Base-by-base conservation (phyloP, 2,888 invertebrate genomes). In the Athalia rosae region DNA sequence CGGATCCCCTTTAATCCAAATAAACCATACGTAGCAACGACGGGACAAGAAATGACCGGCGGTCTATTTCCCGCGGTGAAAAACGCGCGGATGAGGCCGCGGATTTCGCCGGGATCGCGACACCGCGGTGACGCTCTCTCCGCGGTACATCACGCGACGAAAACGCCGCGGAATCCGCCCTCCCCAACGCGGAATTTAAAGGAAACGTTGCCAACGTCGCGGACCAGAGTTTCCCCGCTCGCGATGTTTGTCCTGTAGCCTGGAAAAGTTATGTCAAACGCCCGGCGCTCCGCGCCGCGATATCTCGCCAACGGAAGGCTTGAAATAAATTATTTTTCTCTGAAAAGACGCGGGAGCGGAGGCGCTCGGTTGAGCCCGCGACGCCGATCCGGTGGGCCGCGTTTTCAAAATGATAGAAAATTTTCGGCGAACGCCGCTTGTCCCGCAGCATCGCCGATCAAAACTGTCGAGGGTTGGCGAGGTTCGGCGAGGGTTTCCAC, bases 1-100 rank as follows among this genome's bases (percentile, higher is more conserved):
- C 83, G 81, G 83, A 85, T 87, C 86, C 86, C 82, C 87, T 87
- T 87, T 87, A 87, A 87, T 86, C 86, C 85, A 84, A 84, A 86
- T 86, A 86, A 86, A 85, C 82, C 84, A 84, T 85, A 85, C 82
- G 79, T 79, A 77, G 80, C 48, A 76, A 50, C 15, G 28, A 47
- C 53, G 50, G 63, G 15, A 67, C 58, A 85, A 83, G 58, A 81
- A 83, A 79, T 85, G 84, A 78, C 84, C 79, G 76, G 50, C 63
- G 76, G 74, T 76, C 76, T 67, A 59, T 73, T 58, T 62, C 50
- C 61, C 48, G 69, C 50, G 48, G 8, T 15, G 9, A 73, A 69
- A 43, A 9, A 0, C 15, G 62, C 71, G 13, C 4, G 8, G 13
- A 48, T 73, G 13, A 45, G 4, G 3, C 8, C 47, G 3, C 2